phyloP scores from a whole-genome alignment of 2,888 invertebrate species.

The Agriopis marginaria region DNA sequence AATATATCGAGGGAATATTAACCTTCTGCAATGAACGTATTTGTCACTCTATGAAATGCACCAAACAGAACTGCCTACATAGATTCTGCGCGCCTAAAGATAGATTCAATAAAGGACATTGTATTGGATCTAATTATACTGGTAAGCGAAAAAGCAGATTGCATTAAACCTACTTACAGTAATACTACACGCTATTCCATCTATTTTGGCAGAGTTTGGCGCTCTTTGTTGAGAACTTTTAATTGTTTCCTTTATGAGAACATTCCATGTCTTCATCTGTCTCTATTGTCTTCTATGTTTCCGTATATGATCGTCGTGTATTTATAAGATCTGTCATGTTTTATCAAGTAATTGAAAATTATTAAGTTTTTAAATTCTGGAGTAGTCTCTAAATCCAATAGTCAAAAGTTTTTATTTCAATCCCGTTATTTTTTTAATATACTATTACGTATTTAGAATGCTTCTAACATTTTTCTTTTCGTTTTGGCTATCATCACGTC shows the following conservation, averaged over 20 bases:
- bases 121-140: slow-evolving; percentile 66
- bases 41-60: slow-evolving; percentile 80
- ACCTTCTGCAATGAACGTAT: slow-evolving; percentile 74
- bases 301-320: too few relatives aligned
- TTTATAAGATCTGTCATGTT: too few relatives aligned
- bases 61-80: slow-evolving; percentile 69
- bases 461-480: too few relatives aligned
- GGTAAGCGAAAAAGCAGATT: slow-evolving; percentile 55
- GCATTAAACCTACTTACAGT: background rate
- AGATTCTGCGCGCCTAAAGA: slow-evolving; percentile 69
- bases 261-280: background rate
- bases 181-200: background rate
- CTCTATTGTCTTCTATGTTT: too few relatives aligned
- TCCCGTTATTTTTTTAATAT: too few relatives aligned
- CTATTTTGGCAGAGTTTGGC: too few relatives aligned
- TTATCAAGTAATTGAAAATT: too few relatives aligned
- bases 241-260: background rate
- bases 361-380: too few relatives aligned
- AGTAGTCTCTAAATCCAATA: too few relatives aligned
- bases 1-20: slow-evolving; percentile 75
- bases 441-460: too few relatives aligned
- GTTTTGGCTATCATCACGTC: too few relatives aligned
- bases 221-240: background rate
- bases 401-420: too few relatives aligned
- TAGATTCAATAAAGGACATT: slow-evolving; percentile 75